Conservation (phyloP, 2,797 vertebrate species). For the Microctenopoma steveboyesi region DNA sequence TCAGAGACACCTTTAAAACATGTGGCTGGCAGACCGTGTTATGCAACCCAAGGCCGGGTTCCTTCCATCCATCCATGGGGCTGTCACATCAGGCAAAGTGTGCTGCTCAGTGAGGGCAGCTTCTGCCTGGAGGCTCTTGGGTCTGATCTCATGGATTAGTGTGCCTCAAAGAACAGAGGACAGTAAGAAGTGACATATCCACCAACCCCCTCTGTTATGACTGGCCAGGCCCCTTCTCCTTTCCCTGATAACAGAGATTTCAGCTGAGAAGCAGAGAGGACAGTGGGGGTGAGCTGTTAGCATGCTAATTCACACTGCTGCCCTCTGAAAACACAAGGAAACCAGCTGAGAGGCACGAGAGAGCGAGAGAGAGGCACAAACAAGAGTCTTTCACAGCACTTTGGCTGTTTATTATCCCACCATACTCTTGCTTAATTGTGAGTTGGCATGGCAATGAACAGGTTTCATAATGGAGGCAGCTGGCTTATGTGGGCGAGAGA, state of each 20-base stretch:
- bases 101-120: slow-evolving; percentile 40
- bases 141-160: slow-evolving; percentile 51
- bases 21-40: slow-evolving; percentile 68
- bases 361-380: slow-evolving; percentile 8
- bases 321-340: slow-evolving; percentile 45
- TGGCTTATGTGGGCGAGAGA: slow-evolving; percentile 64
- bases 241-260: slow-evolving; percentile 39
- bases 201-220: slow-evolving; percentile 32
- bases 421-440: slow-evolving; percentile 56
- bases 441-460: slow-evolving; percentile 75
- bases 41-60: slow-evolving; percentile 56
- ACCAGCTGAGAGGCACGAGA: slow-evolving; percentile 48
- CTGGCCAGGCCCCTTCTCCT: slow-evolving; percentile 18
- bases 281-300: slow-evolving; percentile 54
- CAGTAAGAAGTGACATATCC: slow-evolving; percentile 56
- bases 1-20: slow-evolving; percentile 62
- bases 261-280: slow-evolving; percentile 28
- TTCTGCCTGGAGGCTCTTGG: slow-evolving; percentile 53
- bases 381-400: slow-evolving; percentile 54
- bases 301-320: slow-evolving; percentile 59
- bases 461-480: slow-evolving; percentile 70
- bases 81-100: slow-evolving; percentile 57
- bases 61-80: slow-evolving; percentile 11
- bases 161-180: slow-evolving; percentile 41
- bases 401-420: slow-evolving; percentile 65